phyloP scores from a whole-genome alignment of 2,797 vertebrate species.

The Melanotaenia nigrans region DNA sequence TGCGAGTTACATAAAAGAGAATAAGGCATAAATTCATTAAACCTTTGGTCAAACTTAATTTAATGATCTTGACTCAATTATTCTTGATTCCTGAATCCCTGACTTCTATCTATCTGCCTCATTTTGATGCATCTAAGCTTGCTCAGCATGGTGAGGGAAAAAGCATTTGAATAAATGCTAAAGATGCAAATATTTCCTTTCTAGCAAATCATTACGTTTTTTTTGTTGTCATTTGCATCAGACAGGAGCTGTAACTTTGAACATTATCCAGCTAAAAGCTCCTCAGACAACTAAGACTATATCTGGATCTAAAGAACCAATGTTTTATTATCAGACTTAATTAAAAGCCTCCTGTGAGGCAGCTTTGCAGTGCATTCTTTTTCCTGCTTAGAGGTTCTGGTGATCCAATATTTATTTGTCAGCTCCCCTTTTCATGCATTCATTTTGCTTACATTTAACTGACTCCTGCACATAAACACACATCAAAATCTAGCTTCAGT shows the following conservation, averaged over 20 bases:
- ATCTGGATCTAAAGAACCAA: not conserved
- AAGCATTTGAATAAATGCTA: not conserved
- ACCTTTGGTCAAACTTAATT: not conserved
- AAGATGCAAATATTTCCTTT: not conserved
- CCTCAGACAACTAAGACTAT: not conserved
- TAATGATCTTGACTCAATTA: not conserved
- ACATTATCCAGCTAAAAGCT: not conserved
- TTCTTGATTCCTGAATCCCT: not conserved
- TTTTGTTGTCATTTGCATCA: not conserved
- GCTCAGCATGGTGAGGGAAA: not conserved
- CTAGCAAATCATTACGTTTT: not conserved
- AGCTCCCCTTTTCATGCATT: not conserved
- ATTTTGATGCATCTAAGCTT: not conserved
- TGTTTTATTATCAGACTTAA: not conserved
- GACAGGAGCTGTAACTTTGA: no score
- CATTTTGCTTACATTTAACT: slow-evolving; percentile 3
- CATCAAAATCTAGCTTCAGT: not conserved
- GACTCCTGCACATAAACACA: slow-evolving; percentile 1
- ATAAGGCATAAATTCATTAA: not conserved
- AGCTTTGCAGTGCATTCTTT: not conserved
- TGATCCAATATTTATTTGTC: not conserved
- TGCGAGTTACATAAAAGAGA: not conserved
- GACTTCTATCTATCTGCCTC: not conserved
- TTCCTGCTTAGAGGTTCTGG: not conserved
- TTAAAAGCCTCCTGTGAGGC: not conserved